These are phyloP conservation scores for Papilio polyxenes DNA, from an alignment of 1,140 invertebrate genomes.

Conservation along the genomic window DNA sequence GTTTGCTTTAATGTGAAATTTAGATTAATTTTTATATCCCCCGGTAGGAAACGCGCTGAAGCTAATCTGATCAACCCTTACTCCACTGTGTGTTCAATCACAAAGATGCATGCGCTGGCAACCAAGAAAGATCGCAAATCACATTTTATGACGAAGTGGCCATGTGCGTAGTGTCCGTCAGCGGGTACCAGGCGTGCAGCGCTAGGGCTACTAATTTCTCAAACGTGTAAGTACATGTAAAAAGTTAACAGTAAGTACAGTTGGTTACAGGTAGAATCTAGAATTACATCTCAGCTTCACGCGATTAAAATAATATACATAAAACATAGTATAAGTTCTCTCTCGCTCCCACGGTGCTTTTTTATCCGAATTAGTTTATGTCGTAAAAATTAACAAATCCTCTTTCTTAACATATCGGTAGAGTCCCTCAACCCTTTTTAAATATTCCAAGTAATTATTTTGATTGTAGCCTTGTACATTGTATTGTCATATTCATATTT, in stretches of 20 bases:
- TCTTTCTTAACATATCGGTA: neutral
- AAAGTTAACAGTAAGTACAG: neutral
- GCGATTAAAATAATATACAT: neutral
- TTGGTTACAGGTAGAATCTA: neutral
- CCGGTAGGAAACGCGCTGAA: neutral
- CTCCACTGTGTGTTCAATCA: constrained; percentile 23
- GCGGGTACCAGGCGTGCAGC: constrained; percentile 41
- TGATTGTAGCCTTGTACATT: neutral
- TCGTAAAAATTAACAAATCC: too few species aligned
- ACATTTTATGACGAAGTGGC: constrained; percentile 71
- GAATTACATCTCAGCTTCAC: neutral
- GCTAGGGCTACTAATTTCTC: constrained; percentile 14
- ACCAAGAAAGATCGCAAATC: constrained; percentile 62
- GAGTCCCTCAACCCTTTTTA: neutral
- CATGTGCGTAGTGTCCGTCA: constrained; percentile 67
- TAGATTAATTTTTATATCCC: too few species aligned
- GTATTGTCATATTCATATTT: neutral
- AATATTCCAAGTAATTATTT: neutral
- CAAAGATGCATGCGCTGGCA: constrained; percentile 52
- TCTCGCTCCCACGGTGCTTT: too few species aligned
- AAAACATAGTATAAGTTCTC: neutral
- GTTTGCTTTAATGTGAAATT: too few species aligned
- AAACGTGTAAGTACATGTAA: neutral
- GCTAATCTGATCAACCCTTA: neutral
- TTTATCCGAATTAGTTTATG: too few species aligned